Base-by-base conservation (phyloP, 2,113 vertebrate species). In the Cynocephalus volans region DNA sequence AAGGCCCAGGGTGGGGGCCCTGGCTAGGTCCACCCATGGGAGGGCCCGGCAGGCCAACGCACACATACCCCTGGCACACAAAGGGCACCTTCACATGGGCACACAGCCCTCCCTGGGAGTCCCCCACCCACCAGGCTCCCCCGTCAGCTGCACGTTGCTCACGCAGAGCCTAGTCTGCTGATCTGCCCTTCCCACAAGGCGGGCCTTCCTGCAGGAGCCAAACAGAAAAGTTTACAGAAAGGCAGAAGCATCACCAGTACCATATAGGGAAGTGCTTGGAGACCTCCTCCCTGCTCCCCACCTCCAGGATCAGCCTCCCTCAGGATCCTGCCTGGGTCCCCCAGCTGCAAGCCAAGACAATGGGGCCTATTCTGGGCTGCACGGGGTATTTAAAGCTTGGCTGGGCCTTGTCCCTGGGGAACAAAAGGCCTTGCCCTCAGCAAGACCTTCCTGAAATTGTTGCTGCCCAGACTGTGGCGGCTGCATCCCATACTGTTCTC, bases 361-460 rank as follows among this genome's bases (percentile, higher is more conserved):
- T 97, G 65, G 91, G 76, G 86, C 90, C 54, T 95, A 92, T 97
- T 97, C 90, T 95, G 64, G 75, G 92, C 50, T 24, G 48, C 45
- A 0, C 12, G 17, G 72, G 72, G 77, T 98, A 98, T 97, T 98
- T 98, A 97, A 91, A 97, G 96, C 58, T 76, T 92, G 84, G 83
- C 97, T 93, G 92, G 67, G 72, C 75, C 33, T 69, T 41, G 8
- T 91, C 94, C 81, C 70, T 41, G n/a, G 87, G 65, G 92, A 92
- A 70, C 64, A 10, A 79, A 82, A 96, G 83, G 89, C 86, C 96
- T 41, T 96, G 88, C 83, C 95, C 97, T 86, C 28, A 1, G 6
- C 31, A 95, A 93, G 64, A 87, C 89, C 95, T 97, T 98, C 98
- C 98, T 97, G 96, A 98, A 92, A 98, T 97, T 97, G 96, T 96